Evolutionary conservation across 2,113 vertebrate genomes (phyloP), one percentile per base, ranked within the genome.

Genomic region (Sinocyclocheilus rhinocerous): DNA sequence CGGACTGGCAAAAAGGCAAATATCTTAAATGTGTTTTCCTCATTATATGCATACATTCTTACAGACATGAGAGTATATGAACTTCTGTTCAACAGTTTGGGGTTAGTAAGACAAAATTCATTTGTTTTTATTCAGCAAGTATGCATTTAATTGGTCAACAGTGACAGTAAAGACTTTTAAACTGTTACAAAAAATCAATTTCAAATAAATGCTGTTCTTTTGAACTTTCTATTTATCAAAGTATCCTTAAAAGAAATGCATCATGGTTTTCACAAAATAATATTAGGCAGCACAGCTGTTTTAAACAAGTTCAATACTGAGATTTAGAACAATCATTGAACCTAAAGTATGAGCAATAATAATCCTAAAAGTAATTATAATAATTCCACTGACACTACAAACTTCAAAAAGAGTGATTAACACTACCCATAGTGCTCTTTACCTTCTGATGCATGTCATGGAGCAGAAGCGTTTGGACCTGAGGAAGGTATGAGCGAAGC

Each of bases 381-480:
- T 48, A 42, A 42, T 13, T 75, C 36, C 4, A 48, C 39, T 75
- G 20, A 75, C 72, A 24, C 72, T n/a, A 48, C 39, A 75, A 48
- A 75, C 11, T 48, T 48, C 1, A 42, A 73, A 39, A 36, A 72
- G 69, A 20, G 33, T 59, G 57, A n/a, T 61, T 10, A 59, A 20
- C 16, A 33, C 8, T 20, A 70, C 20, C 8, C 33, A 22, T 39
- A 39, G 10, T 0, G 13, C 18, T 81, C 45, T 73, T 55, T 89
- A 94, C 97, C 97, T 97, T 94, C 97, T 96, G 91, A 96, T 96
- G 92, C 97, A 98, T 18, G 96, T 96, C 90, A 96, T 97, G 84
- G 97, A 97, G 92, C 97, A 98, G 95, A 98, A 98, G 83, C 97
- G 95, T 91, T 96, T 98, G 87, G 97, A 98, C 72, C 96, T 92